A percentile compares a stretch with the other conserved stretches of the same genome.
These are phyloP conservation scores for Drosophila persimilis DNA, from an alignment of 1,140 invertebrate species.

Conservation along the genomic window DNA sequence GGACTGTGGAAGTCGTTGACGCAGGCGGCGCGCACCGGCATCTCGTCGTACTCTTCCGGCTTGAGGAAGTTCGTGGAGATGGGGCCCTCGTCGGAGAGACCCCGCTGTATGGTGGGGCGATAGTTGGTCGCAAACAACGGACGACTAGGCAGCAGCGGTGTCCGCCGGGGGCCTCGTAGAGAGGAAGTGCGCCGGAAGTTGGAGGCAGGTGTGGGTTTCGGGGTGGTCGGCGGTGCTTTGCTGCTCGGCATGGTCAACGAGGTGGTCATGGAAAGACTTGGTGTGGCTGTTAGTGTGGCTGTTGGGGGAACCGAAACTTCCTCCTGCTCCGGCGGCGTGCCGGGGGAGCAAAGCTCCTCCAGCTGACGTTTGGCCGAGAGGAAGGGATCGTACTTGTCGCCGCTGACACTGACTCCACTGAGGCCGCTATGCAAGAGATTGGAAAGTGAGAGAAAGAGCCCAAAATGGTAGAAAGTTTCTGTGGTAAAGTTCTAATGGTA, in stretches of 20 bases:
- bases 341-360: slow-evolving; percentile 86
- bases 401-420: slow-evolving; percentile 62
- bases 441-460: slow-evolving; percentile 2
- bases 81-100: slow-evolving; percentile 81
- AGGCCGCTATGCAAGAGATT: neutral
- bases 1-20: slow-evolving; percentile 80
- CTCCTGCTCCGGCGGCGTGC: slow-evolving; percentile 53
- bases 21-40: slow-evolving; percentile 79
- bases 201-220: slow-evolving; percentile 36
- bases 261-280: slow-evolving; percentile 42
- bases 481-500: slow-evolving; percentile 1
- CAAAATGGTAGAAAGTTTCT: neutral
- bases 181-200: slow-evolving; percentile 81
- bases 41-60: slow-evolving; percentile 82
- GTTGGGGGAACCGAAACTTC: slow-evolving; percentile 34
- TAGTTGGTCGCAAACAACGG: slow-evolving; percentile 76
- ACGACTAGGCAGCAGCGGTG: slow-evolving; percentile 65
- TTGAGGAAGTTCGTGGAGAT: slow-evolving; percentile 82
- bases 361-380: slow-evolving; percentile 88
- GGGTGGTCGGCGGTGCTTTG: slow-evolving; percentile 11
- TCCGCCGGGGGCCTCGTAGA: slow-evolving; percentile 68
- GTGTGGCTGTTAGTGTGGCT: slow-evolving; percentile 30
- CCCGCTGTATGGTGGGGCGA: slow-evolving; percentile 78
- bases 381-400: slow-evolving; percentile 87
- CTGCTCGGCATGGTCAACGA: slow-evolving; percentile 46